Conservation (phyloP, 2,797 vertebrate species). For the Lerista edwardsae region DNA sequence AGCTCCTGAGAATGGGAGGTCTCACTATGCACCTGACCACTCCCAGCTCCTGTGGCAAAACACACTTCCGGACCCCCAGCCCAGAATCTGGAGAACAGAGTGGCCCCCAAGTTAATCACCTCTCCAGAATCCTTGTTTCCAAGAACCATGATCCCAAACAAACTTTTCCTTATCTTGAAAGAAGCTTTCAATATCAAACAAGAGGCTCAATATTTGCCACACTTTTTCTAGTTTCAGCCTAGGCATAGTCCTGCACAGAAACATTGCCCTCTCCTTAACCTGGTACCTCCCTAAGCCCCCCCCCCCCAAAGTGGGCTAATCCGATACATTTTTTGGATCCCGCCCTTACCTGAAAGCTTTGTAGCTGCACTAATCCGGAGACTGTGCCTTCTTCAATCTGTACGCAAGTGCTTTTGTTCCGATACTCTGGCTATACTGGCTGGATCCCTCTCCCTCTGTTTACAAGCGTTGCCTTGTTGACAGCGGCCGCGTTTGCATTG, state of each 20-base stretch:
- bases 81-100: neutral
- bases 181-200: neutral
- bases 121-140: neutral
- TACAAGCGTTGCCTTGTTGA: constrained; percentile 17
- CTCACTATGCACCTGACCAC: neutral
- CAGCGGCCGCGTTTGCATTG: neutral
- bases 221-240: neutral
- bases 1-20: neutral
- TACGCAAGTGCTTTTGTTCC: neutral
- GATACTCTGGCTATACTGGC: neutral
- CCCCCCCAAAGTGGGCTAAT: too few relatives aligned
- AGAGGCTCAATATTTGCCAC: neutral
- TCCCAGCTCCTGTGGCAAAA: neutral
- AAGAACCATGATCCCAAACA: neutral
- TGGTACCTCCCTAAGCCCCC: too few relatives aligned
- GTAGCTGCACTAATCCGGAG: neutral
- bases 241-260: neutral
- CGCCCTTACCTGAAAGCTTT: neutral
- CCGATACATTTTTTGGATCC: neutral
- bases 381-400: neutral
- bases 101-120: rapidly evolving
- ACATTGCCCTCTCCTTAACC: neutral
- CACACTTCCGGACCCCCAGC: neutral
- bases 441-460: neutral
- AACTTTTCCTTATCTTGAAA: neutral